Evolutionary conservation across 2,113 vertebrate genomes (phyloP), one percentile per base, ranked within the genome.

Genomic region (Psilopogon haemacephalus): DNA sequence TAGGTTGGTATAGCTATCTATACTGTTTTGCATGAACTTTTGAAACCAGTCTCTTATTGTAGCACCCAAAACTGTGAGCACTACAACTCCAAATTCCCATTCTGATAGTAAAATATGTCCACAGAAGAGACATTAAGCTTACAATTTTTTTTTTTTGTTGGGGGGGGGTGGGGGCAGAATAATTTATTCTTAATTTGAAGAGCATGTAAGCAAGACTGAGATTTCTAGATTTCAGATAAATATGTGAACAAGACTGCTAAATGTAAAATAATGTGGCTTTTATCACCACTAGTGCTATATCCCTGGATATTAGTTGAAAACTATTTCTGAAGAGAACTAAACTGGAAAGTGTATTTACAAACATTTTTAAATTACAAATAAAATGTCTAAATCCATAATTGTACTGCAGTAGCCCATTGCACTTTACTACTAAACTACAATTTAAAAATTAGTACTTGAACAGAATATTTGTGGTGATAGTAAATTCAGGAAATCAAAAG

Each of bases 191-290:
- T n/a, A 55, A 35, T 64, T 83, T 75, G 62, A 37, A 68, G 33
- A 40, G 4, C 48, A 46, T 0, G 0, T 52, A 75, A 17, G 26
- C 3, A 2, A 88, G 28, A 64, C 17, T 40, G 14, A 69, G 6
- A 8, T 74, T 85, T 77, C 38, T 26, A 50, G 18, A 54, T 76
- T 55, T 86, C 46, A 93, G 72, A 68, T 19, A 79, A 40, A 40
- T 40, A 40, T 14, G 15, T 40, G 40, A 40, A 48, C 46, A 48
- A 48, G 46, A 48, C 20, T 23, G 46, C 9, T 48, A 48, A 48
- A 48, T 48, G 46, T 48, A 48, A 48, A 48, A 21, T 48, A 48
- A 48, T 48, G 46, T 48, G 20, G 20, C 46, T 48, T 48, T 8
- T 23, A 48, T 48, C 20, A 46, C 10, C 20, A 46, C 10, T 23